These are phyloP conservation scores for Caenorhabditis virilis DNA, from an alignment of 2,888 invertebrate species.

Conservation along the genomic window DNA sequence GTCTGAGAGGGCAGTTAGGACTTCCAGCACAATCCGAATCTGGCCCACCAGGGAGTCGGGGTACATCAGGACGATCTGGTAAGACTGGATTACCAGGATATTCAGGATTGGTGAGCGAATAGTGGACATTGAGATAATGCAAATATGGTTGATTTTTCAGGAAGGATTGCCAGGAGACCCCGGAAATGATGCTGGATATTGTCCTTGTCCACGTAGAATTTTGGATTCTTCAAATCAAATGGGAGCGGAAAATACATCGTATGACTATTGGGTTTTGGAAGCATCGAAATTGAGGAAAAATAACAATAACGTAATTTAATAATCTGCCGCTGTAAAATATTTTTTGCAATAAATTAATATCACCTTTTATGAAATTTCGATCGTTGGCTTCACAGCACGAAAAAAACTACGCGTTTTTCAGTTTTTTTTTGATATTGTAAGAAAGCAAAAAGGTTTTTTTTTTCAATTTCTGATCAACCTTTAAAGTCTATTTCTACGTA, in stretches of 20 bases:
- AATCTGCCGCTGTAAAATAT: too few species aligned
- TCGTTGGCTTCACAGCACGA: too few species aligned
- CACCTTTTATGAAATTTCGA: too few species aligned
- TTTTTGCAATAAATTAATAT: too few species aligned
- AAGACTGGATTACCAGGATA: slow-evolving; percentile 11
- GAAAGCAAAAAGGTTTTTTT: too few species aligned
- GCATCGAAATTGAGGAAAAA: slow-evolving; percentile 6
- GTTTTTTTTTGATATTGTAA: too few species aligned
- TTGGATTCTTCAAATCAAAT: background rate
- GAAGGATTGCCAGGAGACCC: slow-evolving; percentile 1
- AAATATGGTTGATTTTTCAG: too few species aligned
- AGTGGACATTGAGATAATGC: background rate
- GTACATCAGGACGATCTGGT: slow-evolving; percentile 16
- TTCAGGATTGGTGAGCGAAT: background rate
- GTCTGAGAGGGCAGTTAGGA: slow-evolving; percentile 14
- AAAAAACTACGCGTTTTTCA: too few species aligned
- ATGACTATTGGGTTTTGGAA: slow-evolving; percentile 24
- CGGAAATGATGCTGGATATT: slow-evolving; percentile 23
- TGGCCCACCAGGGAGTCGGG: too few species aligned
- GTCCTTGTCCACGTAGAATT: slow-evolving; percentile 21
- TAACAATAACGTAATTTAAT: slow-evolving; percentile 8
- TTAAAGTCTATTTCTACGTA: too few species aligned
- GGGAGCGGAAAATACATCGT: slow-evolving; percentile 8
- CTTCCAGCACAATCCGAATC: slow-evolving; percentile 4
- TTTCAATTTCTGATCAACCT: too few species aligned